phyloP scores from a whole-genome alignment of 2,113 vertebrate species.

The Pampusana beccarii region DNA sequence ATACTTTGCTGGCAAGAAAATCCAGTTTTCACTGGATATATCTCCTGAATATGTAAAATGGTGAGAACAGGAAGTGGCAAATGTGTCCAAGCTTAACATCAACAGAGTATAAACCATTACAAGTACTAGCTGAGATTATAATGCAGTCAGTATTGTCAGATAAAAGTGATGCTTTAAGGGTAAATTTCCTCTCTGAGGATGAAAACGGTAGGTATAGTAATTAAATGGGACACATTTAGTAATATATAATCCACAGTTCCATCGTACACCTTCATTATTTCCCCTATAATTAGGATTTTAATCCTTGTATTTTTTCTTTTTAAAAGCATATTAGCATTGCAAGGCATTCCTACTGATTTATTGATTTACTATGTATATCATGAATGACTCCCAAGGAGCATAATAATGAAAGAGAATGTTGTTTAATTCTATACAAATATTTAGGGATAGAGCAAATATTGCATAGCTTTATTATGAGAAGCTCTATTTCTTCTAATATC shows the following conservation, averaged over 20 bases:
- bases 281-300: slow-evolving; percentile 53
- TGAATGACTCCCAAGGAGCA: slow-evolving; percentile 12
- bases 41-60: background rate
- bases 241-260: slow-evolving; percentile 30
- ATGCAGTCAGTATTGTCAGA: background rate
- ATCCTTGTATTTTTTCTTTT: slow-evolving; percentile 46
- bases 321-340: slow-evolving; percentile 13
- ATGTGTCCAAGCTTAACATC: background rate
- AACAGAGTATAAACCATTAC: background rate
- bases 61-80: background rate
- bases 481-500: slow-evolving; percentile 1
- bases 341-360: slow-evolving; percentile 38
- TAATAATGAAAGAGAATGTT: slow-evolving; percentile 36
- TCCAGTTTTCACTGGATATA: background rate
- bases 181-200: background rate
- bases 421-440: slow-evolving; percentile 37
- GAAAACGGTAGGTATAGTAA: background rate
- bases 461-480: background rate
- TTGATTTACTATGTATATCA: slow-evolving; percentile 51
- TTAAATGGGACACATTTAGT: background rate
- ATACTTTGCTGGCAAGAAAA: background rate
- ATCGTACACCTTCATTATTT: slow-evolving; percentile 28
- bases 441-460: slow-evolving; percentile 4
- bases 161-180: background rate
- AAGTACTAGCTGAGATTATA: background rate